Base-by-base conservation (phyloP, 2,888 invertebrate genomes). In the Drosophila tanythrix region DNA sequence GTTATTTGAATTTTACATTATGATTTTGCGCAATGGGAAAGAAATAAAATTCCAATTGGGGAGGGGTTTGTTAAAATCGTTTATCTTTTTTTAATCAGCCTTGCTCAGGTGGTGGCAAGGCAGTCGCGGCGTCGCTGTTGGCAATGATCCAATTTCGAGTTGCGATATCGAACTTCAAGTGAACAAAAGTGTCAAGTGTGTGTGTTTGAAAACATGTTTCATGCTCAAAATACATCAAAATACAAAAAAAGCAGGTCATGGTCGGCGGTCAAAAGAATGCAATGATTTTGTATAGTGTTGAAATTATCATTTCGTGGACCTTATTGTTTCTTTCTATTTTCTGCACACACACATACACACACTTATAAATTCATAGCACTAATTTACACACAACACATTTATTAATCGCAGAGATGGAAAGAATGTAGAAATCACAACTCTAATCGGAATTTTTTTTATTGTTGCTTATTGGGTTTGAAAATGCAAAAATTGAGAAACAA, bases 381-480 rank as follows among this genome's bases (percentile, higher is more conserved):
- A 38, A 68, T 57, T 21, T 13, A 48, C 60, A 38, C 33, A 53
- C 61, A 57, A 29, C n/a, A 56, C 18, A 70, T 70, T 79, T 48
- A 33, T 62, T 76, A 72, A 76, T 33, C 38, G 55, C 68, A 31
- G 55, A 59, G 52, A 72, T 48, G 57, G 50, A 21, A 61, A 55
- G 64, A 69, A 50, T 57, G 3, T 31, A 59, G 33, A 56, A 27
- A 36, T 64, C 38, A 60, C 64, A 81, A 69, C 87, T 89, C 88
- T 91, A 92, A 92, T 90, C 88, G 89, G 13, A n/a, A n/a, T 40
- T 38, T 8, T 46, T 91, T 91, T 92, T 92, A 89, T 92, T 92
- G 92, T 91, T 90, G 91, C 91, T 91, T 91, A 92, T 90, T 91
- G 92, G 91, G 92, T 82, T 90, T 91, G 70, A 82, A 77, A 72